Evolutionary conservation across 2,113 vertebrate genomes (phyloP), one percentile per base, ranked within the genome.

Genomic region (Odontophorus gujanensis): DNA sequence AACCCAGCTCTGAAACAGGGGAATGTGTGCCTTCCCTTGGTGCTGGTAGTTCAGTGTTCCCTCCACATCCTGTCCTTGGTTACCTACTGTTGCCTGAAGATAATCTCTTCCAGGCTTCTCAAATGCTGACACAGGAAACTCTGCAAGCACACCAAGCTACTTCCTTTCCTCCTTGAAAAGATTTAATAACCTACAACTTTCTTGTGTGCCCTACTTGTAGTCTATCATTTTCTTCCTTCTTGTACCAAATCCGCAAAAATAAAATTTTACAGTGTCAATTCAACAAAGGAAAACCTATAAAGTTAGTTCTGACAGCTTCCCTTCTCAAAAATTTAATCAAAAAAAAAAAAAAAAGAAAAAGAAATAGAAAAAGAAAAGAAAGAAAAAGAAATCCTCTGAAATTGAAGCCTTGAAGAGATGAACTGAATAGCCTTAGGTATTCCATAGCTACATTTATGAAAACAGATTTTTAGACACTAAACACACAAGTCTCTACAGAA

Each of bases 341-440:
- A 93, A 84, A 85, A 68, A 4, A 69, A 66, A 63, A 45, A 13
- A 67, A 69, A 61, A 7, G 6, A 61, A 16, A 45, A 45, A 45
- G 45, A 45, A 45, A 83, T 84, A 67, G 4, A 79, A 93, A 84
- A 85, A 65, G 4, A 69, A 66, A 83, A 79, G 93, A 84, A 85
- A 68, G 4, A 69, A 66, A 57, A 74, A 20, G 58, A 81, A 16
- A 59, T 12, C 48, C 19, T 51, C 83, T 94, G 72, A 88, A 87
- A 89, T 97, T 94, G 82, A 97, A 96, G 97, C 90, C 91, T 97
- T 94, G 81, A 97, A 96, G 97, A 80, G 81, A 86, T 93, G 43
- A 69, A 89, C 59, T 73, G 94, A 96, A 87, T 86, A 88, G 89
- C 77, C 81, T 85, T 86, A 86, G 58, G 78, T 93, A 92, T 86